These are phyloP conservation scores for Scylla paramamosain DNA, from an alignment of 1,140 invertebrate genomes.

Conservation along the genomic window DNA sequence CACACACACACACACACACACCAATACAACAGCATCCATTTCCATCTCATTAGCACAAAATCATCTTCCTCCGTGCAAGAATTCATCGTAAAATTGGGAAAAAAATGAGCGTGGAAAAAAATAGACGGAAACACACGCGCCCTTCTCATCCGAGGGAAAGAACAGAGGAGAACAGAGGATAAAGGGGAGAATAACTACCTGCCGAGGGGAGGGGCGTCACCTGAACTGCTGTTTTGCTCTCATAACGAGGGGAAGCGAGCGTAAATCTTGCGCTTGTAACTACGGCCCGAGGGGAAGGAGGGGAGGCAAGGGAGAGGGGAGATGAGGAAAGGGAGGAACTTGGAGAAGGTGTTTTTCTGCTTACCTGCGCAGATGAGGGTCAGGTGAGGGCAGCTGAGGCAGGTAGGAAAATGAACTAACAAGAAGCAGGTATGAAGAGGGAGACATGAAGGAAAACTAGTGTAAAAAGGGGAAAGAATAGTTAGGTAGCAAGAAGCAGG, in stretches of 20 bases:
- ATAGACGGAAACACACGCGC: not conserved
- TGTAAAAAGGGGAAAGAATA: no score
- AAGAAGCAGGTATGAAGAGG: no score
- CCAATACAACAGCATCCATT: no score
- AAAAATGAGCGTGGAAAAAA: not conserved
- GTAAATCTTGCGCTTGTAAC: not conserved
- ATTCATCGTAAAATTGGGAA: not conserved
- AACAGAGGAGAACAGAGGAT: not conserved
- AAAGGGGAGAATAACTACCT: constrained; percentile 11
- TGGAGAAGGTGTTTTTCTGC: not conserved
- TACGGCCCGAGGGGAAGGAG: not conserved
- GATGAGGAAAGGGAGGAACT: not conserved
- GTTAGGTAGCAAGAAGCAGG: no score
- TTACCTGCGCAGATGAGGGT: not conserved
- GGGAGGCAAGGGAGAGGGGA: not conserved
- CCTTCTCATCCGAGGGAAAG: not conserved
- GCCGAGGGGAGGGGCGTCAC: not conserved
- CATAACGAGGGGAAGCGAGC: not conserved
- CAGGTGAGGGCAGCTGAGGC: not conserved
- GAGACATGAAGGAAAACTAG: no score
- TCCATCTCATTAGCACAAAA: not conserved
- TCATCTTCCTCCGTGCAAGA: not conserved
- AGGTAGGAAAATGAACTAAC: not conserved
- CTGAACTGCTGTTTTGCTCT: not conserved
- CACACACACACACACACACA: not conserved